phyloP scores from a whole-genome alignment of 2,888 invertebrate genomes.

The Apoderus coryli region DNA sequence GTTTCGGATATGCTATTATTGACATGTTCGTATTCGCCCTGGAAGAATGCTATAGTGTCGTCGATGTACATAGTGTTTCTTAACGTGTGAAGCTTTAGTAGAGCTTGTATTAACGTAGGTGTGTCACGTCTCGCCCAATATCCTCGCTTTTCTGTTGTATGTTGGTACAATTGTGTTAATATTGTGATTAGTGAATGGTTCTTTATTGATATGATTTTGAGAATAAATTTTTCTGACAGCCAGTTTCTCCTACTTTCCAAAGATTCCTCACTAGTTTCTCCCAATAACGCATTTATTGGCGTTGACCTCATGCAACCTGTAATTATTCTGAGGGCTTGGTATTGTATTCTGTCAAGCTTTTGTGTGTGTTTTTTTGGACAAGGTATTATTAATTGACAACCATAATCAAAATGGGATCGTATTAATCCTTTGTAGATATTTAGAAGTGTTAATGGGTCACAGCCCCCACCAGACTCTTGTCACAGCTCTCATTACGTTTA shows the following conservation, averaged over 20 bases:
- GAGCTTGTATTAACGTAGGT: background rate
- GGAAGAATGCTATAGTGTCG: background rate
- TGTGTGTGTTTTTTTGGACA: background rate
- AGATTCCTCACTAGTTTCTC: constrained; percentile 7
- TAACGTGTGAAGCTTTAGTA: background rate
- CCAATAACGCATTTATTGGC: constrained; percentile 6
- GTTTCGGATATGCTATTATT: background rate
- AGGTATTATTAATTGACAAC: background rate
- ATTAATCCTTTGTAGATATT: constrained; percentile 9
- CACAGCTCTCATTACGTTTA: constrained; percentile 9
- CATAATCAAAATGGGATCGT: constrained; percentile 10
- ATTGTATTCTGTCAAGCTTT: constrained; percentile 7
- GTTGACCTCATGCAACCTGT: constrained; percentile 10
- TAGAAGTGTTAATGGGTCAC: constrained; percentile 8
- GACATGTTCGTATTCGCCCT: background rate
- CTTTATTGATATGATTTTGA: constrained; percentile 1
- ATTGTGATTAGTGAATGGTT: constrained; percentile 6
- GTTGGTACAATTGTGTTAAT: background rate
- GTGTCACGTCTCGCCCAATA: background rate
- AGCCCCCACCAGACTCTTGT: constrained; percentile 9
- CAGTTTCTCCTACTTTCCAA: constrained; percentile 5
- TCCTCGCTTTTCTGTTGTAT: background rate
- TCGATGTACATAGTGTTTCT: background rate
- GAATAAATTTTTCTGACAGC: constrained; percentile 5
- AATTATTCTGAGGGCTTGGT: constrained; percentile 5